Percentiles rank a stretch among this genome's conserved stretches.
Conservation (phyloP, 2,113 vertebrate genomes). For the Ctenomys sociabilis region DNA sequence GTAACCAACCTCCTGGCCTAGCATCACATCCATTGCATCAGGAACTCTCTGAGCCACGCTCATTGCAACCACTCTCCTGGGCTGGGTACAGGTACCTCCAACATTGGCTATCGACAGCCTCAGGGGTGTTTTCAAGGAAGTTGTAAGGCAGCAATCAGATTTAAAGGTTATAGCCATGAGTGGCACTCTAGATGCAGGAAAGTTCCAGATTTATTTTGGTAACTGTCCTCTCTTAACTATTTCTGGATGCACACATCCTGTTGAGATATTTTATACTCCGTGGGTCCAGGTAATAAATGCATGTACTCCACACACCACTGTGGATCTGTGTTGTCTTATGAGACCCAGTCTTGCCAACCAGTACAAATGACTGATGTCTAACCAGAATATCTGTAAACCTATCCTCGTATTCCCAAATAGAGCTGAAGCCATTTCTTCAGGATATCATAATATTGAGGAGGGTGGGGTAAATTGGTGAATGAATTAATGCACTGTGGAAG, state of each 20-base stretch:
- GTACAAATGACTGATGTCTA: slow-evolving; percentile 94
- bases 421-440: slow-evolving; percentile 95
- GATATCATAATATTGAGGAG: slow-evolving; percentile 96
- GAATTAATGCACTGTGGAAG: slow-evolving; percentile 96
- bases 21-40: slow-evolving; percentile 98
- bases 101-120: slow-evolving; percentile 96
- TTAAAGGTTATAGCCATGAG: slow-evolving; percentile 88
- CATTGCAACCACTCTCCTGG: slow-evolving; percentile 96
- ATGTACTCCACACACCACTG: slow-evolving; percentile 99
- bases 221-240: slow-evolving; percentile 86
- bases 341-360: slow-evolving; percentile 97
- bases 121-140: slow-evolving; percentile 98
- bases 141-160: slow-evolving; percentile 94
- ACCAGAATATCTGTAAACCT: slow-evolving; percentile 94
- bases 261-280: too few species aligned
- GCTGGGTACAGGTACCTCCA: slow-evolving; percentile 94
- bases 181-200: too few species aligned
- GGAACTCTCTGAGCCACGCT: slow-evolving; percentile 98
- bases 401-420: slow-evolving; percentile 98
- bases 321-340: slow-evolving; percentile 99
- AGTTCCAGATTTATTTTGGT: too few species aligned
- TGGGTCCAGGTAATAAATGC: slow-evolving; percentile 83
- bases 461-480: slow-evolving; percentile 96
- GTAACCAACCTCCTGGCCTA: slow-evolving; percentile 98
- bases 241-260: too few species aligned